Conservation (phyloP, 2,888 invertebrate genomes). For the Callimorpha dominula region DNA sequence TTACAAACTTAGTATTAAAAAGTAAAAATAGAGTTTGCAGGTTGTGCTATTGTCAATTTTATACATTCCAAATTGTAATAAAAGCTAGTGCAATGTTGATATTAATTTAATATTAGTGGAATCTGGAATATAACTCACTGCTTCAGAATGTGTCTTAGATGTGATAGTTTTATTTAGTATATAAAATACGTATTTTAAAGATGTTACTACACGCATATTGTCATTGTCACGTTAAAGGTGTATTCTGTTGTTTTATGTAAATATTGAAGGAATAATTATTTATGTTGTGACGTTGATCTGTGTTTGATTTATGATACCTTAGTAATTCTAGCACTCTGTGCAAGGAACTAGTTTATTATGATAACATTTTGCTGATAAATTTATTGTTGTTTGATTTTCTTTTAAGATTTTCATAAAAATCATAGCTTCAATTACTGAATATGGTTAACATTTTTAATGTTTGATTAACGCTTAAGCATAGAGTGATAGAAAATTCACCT, state of each 20-base stretch:
- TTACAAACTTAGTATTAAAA: slow-evolving; percentile 38
- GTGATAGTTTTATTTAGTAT: slow-evolving; percentile 40
- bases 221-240: slow-evolving; percentile 55
- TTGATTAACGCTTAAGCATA: slow-evolving; percentile 22
- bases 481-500: slow-evolving; percentile 39
- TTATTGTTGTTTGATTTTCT: background rate
- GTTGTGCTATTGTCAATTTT: slow-evolving; percentile 51
- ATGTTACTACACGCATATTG: slow-evolving; percentile 50
- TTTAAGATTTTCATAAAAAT: background rate
- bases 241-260: slow-evolving; percentile 69
- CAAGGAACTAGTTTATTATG: background rate
- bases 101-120: slow-evolving; percentile 35
- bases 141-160: slow-evolving; percentile 38
- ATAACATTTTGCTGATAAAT: background rate
- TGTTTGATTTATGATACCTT: slow-evolving; percentile 69
- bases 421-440: background rate
- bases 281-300: slow-evolving; percentile 74
- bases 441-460: slow-evolving; percentile 5
- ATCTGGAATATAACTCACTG: slow-evolving; percentile 41
- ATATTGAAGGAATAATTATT: slow-evolving; percentile 80
- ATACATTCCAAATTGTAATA: slow-evolving; percentile 47
- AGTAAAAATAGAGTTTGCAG: slow-evolving; percentile 29
- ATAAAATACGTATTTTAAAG: slow-evolving; percentile 13
- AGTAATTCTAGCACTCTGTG: slow-evolving; percentile 34
- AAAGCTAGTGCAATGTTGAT: slow-evolving; percentile 35